Conservation (phyloP, 2,113 vertebrate genomes). For the Egretta garzetta region DNA sequence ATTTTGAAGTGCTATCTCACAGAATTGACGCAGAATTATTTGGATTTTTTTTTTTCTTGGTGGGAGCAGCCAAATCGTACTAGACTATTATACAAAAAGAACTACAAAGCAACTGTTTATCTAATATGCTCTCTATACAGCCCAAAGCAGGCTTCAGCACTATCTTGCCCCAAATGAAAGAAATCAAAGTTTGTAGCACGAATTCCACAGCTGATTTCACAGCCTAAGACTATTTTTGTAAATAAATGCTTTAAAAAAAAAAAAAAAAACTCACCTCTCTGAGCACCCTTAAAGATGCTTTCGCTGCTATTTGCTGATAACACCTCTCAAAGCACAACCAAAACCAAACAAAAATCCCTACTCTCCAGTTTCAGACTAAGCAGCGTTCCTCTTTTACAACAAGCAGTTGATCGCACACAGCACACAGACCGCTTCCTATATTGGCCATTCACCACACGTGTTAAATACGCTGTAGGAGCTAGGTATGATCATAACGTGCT, state of each 20-base stretch:
- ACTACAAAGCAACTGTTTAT: neutral
- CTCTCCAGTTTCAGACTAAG: neutral
- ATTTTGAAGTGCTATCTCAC: neutral
- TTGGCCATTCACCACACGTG: no score
- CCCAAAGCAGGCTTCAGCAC: neutral
- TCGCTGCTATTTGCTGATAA: neutral
- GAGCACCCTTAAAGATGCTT: neutral
- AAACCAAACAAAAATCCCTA: neutral
- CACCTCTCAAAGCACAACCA: neutral
- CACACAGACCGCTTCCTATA: neutral
- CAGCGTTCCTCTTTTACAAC: neutral
- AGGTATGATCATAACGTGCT: neutral
- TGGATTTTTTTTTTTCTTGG: no score
- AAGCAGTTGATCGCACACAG: neutral
- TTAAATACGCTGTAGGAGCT: fast-evolving
- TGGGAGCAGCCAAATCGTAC: neutral
- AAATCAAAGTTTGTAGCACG: neutral
- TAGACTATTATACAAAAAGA: neutral
- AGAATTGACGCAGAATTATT: neutral
- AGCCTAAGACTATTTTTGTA: neutral
- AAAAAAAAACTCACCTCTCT: neutral
- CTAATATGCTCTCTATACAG: neutral
- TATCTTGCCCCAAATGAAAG: neutral
- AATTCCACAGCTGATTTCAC: neutral
- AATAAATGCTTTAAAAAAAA: neutral